Conservation (phyloP, 2,797 vertebrate genomes). For the Liasis olivaceus region DNA sequence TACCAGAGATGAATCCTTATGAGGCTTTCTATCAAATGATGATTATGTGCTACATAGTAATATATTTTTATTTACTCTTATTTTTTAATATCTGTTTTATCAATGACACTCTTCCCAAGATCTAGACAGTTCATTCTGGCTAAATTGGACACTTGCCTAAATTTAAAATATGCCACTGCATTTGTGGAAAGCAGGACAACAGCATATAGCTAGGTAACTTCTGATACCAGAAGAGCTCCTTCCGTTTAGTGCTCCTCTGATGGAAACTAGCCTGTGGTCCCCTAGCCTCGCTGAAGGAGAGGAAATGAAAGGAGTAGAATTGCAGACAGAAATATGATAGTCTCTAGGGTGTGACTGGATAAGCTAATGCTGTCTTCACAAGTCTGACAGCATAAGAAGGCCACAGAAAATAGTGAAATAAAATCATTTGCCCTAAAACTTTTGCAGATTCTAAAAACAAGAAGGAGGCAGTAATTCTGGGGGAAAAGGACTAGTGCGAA, state of each 20-base stretch:
- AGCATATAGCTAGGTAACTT: not conserved
- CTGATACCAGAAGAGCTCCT: not conserved
- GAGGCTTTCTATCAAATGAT: not conserved
- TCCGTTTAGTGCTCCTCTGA: not conserved
- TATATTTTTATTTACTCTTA: not conserved
- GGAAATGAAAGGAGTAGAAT: not conserved
- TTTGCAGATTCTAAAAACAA: not conserved
- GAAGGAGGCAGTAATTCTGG: not conserved
- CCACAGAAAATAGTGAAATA: not conserved
- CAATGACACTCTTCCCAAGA: not conserved
- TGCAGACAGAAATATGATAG: not conserved
- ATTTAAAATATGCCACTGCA: not conserved
- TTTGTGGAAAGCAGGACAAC: not conserved
- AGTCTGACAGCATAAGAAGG: not conserved
- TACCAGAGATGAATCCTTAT: not conserved
- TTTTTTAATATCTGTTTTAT: not conserved
- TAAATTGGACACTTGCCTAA: not conserved
- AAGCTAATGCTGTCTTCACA: not conserved
- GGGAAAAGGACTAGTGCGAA: not conserved
- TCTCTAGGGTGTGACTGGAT: not conserved
- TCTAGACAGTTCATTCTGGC: not conserved
- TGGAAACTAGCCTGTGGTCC: not conserved
- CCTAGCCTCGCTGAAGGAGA: not conserved
- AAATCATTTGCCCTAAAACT: not conserved
- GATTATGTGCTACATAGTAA: not conserved